Conservation (phyloP, 2,797 vertebrate species). For the Chelidonichthys spinosus region DNA sequence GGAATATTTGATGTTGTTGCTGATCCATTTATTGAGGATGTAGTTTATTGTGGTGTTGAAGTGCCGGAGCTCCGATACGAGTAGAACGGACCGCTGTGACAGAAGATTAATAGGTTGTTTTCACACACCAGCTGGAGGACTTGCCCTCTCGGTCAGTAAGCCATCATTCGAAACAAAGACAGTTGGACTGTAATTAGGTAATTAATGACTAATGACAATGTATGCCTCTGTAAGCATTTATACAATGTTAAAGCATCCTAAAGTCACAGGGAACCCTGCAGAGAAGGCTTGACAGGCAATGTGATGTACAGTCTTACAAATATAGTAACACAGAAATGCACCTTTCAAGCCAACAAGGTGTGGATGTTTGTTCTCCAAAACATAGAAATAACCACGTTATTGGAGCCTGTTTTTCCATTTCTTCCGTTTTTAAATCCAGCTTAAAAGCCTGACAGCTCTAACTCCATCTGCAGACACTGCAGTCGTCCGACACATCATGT, state of each 20-base stretch:
- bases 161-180: slow-evolving; percentile 76
- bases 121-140: slow-evolving; percentile 79
- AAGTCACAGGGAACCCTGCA: slow-evolving; percentile 50
- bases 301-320: slow-evolving; percentile 3
- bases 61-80: slow-evolving; percentile 26
- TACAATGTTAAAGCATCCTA: slow-evolving; percentile 42
- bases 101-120: slow-evolving; percentile 80
- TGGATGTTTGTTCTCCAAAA: neutral
- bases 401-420: neutral
- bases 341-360: neutral
- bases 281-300: slow-evolving; percentile 23
- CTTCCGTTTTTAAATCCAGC: neutral
- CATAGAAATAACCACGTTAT: neutral
- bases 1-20: neutral
- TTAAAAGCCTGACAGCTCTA: neutral
- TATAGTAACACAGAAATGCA: neutral
- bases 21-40: neutral
- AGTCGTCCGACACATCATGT: slow-evolving; percentile 3
- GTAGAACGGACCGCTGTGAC: slow-evolving; percentile 39
- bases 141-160: slow-evolving; percentile 79
- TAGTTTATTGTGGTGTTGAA: slow-evolving; percentile 1
- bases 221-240: slow-evolving; percentile 63
- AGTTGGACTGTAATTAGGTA: slow-evolving; percentile 82
- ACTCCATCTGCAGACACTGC: neutral
- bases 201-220: slow-evolving; percentile 83